Evolutionary conservation across 2,888 invertebrate genomes (phyloP), one percentile per base, ranked within the genome.

Genomic region (Ormyrus labotus): DNA sequence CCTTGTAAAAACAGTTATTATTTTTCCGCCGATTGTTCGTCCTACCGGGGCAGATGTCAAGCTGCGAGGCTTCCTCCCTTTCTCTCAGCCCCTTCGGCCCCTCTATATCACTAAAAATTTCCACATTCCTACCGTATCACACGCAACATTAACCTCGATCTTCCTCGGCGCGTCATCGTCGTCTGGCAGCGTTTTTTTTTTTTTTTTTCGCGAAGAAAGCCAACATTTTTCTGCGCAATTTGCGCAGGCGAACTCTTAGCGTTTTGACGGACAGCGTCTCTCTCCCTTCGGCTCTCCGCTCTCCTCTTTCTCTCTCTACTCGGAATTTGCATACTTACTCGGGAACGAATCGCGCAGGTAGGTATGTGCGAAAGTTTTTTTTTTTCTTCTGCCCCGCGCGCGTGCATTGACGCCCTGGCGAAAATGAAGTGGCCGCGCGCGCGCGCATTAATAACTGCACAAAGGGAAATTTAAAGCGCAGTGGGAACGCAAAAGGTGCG

Each of bases 1-100:
- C 84, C 85, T 85, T 88, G 86, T 88, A 89, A 89, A 89, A 89
- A 89, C 88, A 88, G 87, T 89, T 87, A 88, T 89, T 89, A 89
- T 89, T 89, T 88, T 88, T 87, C 85, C 82, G 83, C 79, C 86
- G 84, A 88, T 87, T 88, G 87, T 88, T 87, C 84, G 82, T 81
- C 85, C 80, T 84, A 68, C 80, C 82, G 80, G 19, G 86, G 86
- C 89, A 89, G 89, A 89, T 89, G 89, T 86, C 86, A 83, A 83
- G 55, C 82, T 84, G 86, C 87, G 87, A 86, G 84, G 85, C 78
- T 82, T 73, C 77, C 75, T 70, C 65, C 68, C 19, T 83, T 73
- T 67, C 58, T 68, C 67, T 53, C 64, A 53, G 58, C 79, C 63
- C 71, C 75, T 68, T 69, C 82, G 74, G 69, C 81, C 50, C 47